Evolutionary conservation across 2,113 vertebrate species (phyloP), one percentile per base, ranked within the genome.

Genomic region (Laticauda laticaudata): DNA sequence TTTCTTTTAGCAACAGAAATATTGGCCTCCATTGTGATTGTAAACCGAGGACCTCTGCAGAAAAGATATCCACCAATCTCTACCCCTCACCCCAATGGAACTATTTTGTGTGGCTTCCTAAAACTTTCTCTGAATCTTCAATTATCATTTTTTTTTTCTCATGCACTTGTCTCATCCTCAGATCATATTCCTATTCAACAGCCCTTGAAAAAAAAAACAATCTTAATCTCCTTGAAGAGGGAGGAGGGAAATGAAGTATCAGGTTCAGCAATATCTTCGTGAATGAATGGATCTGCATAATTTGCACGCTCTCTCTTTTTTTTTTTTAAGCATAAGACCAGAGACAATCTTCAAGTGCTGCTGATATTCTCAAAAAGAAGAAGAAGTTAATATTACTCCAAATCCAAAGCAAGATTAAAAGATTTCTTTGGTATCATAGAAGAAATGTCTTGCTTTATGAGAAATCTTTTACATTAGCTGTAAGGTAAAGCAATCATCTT

Each of bases 361-460:
- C 14, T 91, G 48, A 85, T 91, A 55, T 81, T 55, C 51, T 90
- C 56, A 29, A 8, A 3, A 21, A n/a, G 6, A 45, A 86, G 3
- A 11, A 39, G 24, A 39, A 55, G 21, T 39, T 34, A 81, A 85
- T 91, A 55, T 91, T 91, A 54, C 57, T 54, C 75, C 43, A 45
- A 91, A 91, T 91, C 81, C 39, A 51, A 59, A 91, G 39, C 26
- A 48, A 86, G 91, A 57, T 86, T 29, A 59, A 86, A 86, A 59
- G 75, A 57, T 90, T 59, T 54, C n/a, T 34, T 34, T 45, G 92
- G 15, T 86, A 86, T 15, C 23, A 48, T 11, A 23, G 24, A 87
- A 69, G 21, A 26, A 86, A 86, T 39, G 29, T 10, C 56, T 48
- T 53, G 23, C 43, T 90, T 53, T 55, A 23, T 34, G 57, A n/a